Conservation (phyloP, 2,113 vertebrate genomes). For the Passer domesticus region DNA sequence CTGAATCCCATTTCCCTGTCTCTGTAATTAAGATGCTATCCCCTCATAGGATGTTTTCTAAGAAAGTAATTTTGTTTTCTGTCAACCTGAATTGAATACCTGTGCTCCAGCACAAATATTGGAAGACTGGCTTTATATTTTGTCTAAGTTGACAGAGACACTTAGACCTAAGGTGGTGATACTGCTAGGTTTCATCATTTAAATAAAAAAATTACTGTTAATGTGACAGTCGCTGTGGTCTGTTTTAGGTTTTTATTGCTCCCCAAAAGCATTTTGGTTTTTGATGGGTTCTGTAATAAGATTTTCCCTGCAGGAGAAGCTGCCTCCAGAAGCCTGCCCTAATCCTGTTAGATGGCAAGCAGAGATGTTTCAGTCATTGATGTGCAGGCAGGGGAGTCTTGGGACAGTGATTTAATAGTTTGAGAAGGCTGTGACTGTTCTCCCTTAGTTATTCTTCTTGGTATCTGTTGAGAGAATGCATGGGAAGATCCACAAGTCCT, state of each 20-base stretch:
- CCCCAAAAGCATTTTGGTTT: background rate
- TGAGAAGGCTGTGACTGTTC: background rate
- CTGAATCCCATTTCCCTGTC: background rate
- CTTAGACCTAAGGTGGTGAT: background rate
- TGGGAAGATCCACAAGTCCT: background rate
- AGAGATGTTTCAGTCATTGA: background rate
- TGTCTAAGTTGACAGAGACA: background rate
- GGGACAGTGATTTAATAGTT: background rate
- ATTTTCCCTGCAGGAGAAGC: conserved; percentile 28
- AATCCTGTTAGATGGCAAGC: background rate
- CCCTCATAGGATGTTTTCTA: conserved; percentile 1
- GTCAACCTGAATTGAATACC: conserved; percentile 27
- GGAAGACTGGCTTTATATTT: background rate
- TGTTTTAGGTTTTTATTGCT: background rate
- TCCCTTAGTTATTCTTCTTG: background rate
- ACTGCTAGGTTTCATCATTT: background rate
- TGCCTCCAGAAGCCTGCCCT: background rate
- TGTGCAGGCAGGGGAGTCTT: background rate
- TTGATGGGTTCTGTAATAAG: background rate
- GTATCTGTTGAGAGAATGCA: background rate
- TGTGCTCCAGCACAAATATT: background rate
- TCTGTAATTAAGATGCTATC: conserved; percentile 45
- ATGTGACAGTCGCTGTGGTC: background rate
- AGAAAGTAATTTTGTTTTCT: conserved; percentile 49
- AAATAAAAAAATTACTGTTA: background rate